These are phyloP conservation scores for Acrocyrtus sp. DNA, from an alignment of 2,888 invertebrate genomes.

Conservation along the genomic window DNA sequence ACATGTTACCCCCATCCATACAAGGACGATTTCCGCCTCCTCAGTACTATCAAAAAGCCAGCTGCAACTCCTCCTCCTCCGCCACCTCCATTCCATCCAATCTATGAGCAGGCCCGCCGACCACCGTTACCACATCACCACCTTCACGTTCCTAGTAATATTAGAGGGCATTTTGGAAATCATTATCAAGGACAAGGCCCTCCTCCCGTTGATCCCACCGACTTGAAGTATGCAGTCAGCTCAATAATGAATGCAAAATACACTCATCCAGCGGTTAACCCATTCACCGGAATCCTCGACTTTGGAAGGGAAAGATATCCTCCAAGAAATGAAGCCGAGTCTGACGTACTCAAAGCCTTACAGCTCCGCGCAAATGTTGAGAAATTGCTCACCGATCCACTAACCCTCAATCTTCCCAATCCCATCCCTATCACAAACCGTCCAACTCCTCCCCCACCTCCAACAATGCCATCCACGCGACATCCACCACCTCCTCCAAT, in stretches of 20 bases:
- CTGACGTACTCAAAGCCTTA: constrained; percentile 19
- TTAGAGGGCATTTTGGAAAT: too few species aligned
- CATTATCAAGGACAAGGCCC: background rate
- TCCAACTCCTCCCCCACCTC: constrained; percentile 13
- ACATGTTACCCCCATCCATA: constrained; percentile 18
- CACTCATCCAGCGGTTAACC: constrained; percentile 12
- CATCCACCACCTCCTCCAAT: constrained; percentile 9
- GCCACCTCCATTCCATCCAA: background rate
- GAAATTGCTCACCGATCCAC: constrained; percentile 11
- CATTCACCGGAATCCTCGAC: constrained; percentile 2
- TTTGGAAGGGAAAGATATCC: background rate
- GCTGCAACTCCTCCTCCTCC: background rate
- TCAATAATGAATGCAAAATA: constrained; percentile 33
- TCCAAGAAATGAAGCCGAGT: background rate
- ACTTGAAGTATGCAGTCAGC: constrained; percentile 19
- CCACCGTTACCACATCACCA: background rate
- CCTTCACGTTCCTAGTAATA: background rate
- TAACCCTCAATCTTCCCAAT: background rate
- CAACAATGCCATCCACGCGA: background rate
- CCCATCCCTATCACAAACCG: constrained; percentile 26
- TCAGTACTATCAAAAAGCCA: background rate
- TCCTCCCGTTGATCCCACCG: constrained; percentile 12
- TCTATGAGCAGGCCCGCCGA: background rate
- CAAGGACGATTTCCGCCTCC: background rate
- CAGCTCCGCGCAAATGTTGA: constrained; percentile 28